phyloP scores from a whole-genome alignment of 35 echinoderm and acorn worm species.

The Ptychodera flava region DNA sequence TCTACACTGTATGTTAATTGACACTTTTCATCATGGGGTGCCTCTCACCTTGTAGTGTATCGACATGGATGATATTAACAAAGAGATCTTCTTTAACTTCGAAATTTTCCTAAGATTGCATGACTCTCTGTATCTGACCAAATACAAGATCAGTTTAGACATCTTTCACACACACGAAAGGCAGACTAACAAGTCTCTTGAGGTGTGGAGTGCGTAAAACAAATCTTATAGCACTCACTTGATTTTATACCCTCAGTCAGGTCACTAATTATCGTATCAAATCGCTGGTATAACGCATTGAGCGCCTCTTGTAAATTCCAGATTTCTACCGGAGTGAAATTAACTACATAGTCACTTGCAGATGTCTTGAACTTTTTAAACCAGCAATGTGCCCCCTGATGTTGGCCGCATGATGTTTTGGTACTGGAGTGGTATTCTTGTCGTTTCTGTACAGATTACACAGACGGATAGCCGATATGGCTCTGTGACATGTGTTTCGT shows the following conservation, averaged over 20 bases:
- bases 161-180: constrained; percentile 27
- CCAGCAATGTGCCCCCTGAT: no score
- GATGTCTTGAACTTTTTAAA: constrained; percentile 38
- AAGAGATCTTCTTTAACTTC: constrained; percentile 12
- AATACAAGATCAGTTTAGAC: constrained; percentile 32
- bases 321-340: constrained; percentile 18
- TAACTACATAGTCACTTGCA: constrained; percentile 13
- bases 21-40: neutral
- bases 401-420: no score
- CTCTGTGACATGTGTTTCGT: no score
- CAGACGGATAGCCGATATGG: no score
- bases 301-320: neutral
- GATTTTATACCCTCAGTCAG: constrained; percentile 14
- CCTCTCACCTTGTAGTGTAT: constrained; percentile 19
- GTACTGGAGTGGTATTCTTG: no score
- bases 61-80: constrained; percentile 38
- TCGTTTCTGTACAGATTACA: no score
- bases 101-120: constrained; percentile 46
- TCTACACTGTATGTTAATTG: no score
- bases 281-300: neutral
- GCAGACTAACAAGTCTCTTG: constrained; percentile 27
- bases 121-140: constrained; percentile 24
- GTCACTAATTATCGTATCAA: constrained; percentile 19
- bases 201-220: constrained; percentile 23
- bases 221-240: constrained; percentile 21